These are phyloP conservation scores for Zaprionus gabonicus DNA, from an alignment of 1,140 invertebrate species.

Conservation along the genomic window DNA sequence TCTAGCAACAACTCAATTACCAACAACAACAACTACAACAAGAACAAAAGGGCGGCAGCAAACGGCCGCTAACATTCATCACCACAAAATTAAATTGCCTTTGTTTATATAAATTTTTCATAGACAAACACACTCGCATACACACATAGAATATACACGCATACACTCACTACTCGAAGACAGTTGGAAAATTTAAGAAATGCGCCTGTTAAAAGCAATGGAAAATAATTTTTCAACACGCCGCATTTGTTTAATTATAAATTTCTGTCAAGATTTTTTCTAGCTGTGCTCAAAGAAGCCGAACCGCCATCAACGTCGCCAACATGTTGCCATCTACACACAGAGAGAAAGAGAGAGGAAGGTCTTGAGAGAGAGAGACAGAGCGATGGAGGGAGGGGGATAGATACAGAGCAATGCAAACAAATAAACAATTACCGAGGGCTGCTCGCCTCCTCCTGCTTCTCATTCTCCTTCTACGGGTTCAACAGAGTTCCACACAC, in stretches of 20 bases:
- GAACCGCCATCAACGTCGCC: conserved; percentile 59
- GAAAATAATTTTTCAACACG: conserved; percentile 74
- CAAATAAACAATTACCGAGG: conserved; percentile 62
- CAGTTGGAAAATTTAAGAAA: conserved; percentile 75
- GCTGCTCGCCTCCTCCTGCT: conserved; percentile 18
- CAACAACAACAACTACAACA: conserved; percentile 50
- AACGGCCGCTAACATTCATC: conserved; percentile 76
- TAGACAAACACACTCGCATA: conserved; percentile 36
- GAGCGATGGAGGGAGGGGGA: conserved; percentile 17
- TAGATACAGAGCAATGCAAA: conserved; percentile 39
- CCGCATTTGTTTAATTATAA: conserved; percentile 82
- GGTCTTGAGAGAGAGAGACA: background rate
- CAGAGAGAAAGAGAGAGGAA: conserved; percentile 26
- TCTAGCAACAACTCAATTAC: conserved; percentile 74
- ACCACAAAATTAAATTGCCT: conserved; percentile 78
- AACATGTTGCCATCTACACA: conserved; percentile 71
- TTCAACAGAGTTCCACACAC: conserved; percentile 11
- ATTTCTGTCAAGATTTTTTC: conserved; percentile 77
- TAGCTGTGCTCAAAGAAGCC: conserved; percentile 68
- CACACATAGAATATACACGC: conserved; percentile 16
- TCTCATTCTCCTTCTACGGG: background rate
- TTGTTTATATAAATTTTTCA: conserved; percentile 75
- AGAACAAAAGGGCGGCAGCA: conserved; percentile 41
- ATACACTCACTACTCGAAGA: conserved; percentile 33
- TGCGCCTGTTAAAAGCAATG: conserved; percentile 67